Base-by-base conservation (phyloP, 2,797 vertebrate genomes). In the Cyclura pinguis region DNA sequence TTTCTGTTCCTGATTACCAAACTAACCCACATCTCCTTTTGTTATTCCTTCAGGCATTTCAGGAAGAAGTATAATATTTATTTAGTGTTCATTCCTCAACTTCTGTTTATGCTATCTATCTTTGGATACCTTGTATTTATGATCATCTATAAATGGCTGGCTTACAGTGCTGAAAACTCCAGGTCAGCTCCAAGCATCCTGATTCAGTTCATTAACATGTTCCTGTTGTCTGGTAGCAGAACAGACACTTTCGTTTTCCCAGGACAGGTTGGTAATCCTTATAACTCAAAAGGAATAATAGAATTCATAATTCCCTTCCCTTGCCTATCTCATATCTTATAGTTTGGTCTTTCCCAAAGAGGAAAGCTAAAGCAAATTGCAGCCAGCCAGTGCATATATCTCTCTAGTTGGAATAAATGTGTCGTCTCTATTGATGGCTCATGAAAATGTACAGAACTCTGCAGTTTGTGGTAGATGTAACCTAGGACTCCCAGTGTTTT, bases 161-260 rank as follows among this genome's bases (percentile, higher is more conserved):
- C 97, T 0, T 99, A 97, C 82, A 96, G 98, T 0, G 98, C 96
- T 0, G 95, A 91, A 32, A 97, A 98, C 94, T 99, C 99, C 4
- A 96, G 95, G 18, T 91, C 92, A 8, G 99, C 99, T 55, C 99
- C 99, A 24, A 99, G 99, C 96, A 98, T 99, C 94, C 98, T 99
- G 88, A 99, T 99, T 76, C 97, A 99, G 81, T 99, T 99, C 94
- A 99, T 99, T 92, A 98, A 98, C 96, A 99, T 99, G 99, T 99
- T 99, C 84, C 96, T 99, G 35, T 98, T 99, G 97, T 98, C 98
- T 86, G 81, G 95, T 92, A 77, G 83, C 94, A 85, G 90, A 83
- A 52, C 97, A 0, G 89, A 92, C 0, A 80, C 5, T 24, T 5
- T 95, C 6, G 97, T 99, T 42, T 99, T 98, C 91, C 94, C 94